phyloP scores from a whole-genome alignment of 2,888 invertebrate species.

The Punctoribates punctum region DNA sequence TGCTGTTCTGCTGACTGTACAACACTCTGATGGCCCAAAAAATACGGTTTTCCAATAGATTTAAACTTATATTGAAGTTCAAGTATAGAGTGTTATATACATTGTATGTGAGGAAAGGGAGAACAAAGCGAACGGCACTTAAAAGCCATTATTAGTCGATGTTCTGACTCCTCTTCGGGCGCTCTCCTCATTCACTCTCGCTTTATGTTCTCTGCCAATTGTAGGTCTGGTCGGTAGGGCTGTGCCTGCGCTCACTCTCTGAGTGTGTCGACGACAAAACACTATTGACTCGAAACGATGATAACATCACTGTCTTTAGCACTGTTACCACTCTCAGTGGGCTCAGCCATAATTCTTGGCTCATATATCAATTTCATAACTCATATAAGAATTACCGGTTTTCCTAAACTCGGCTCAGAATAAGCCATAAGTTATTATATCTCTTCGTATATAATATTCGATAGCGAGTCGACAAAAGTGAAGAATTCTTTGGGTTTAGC shows the following conservation, averaged over 20 bases:
- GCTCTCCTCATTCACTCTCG: not conserved
- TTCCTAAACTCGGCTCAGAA: not conserved
- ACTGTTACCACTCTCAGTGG: not conserved
- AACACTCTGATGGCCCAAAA: not conserved
- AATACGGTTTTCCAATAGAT: slow-evolving; percentile 1
- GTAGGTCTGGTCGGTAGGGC: not conserved
- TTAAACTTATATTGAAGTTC: not conserved
- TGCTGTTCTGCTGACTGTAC: not conserved
- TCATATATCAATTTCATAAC: slow-evolving; percentile 31
- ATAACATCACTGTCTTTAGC: slow-evolving; percentile 1
- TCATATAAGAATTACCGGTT: slow-evolving; percentile 22
- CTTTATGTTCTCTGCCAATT: slow-evolving; percentile 8
- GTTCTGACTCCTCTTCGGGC: slow-evolving; percentile 10
- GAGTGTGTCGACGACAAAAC: not conserved
- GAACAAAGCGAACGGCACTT: slow-evolving; percentile 11
- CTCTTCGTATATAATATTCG: not conserved
- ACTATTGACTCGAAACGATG: slow-evolving; percentile 15
- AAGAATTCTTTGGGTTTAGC: not conserved
- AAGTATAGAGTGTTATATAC: slow-evolving; percentile 1
- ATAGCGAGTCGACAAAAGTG: not conserved
- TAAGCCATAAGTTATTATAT: slow-evolving; percentile 4
- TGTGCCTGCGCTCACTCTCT: too few relatives aligned
- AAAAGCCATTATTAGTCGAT: slow-evolving; percentile 21
- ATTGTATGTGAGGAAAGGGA: slow-evolving; percentile 8
- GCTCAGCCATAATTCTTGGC: not conserved